Evolutionary conservation across 2,888 invertebrate genomes (phyloP).

Genomic region (Tricholauxania praeusta): DNA sequence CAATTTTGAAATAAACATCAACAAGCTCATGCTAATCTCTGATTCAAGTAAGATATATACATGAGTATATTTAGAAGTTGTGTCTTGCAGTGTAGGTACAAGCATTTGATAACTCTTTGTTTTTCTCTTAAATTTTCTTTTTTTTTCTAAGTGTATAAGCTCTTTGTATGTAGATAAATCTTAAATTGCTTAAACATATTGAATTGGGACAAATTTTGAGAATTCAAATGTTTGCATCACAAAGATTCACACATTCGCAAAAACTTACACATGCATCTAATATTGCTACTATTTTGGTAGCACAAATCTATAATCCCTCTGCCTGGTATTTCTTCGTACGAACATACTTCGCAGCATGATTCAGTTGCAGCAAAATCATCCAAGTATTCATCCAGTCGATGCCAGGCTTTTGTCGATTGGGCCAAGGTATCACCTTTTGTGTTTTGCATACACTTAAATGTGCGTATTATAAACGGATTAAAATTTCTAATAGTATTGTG

Average conservation of each 20-base stretch:
- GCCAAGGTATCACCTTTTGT: conserved; percentile 50
- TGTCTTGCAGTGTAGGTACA: too few relatives aligned
- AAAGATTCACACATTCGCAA: conserved; percentile 22
- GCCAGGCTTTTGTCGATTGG: background rate
- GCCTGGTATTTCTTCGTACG: background rate
- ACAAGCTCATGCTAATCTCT: too few relatives aligned
- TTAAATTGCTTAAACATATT: conserved; percentile 27
- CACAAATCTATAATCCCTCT: conserved; percentile 40
- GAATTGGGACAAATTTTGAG: conserved; percentile 46
- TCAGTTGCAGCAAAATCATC: conserved; percentile 4
- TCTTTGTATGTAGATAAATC: background rate
- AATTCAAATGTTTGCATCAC: conserved; percentile 43
- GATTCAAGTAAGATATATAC: too few relatives aligned
- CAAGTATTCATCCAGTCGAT: background rate
- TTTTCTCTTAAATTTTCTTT: too few relatives aligned
- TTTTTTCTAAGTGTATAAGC: conserved; percentile 4
- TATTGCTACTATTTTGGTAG: background rate
- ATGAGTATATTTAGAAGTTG: too few relatives aligned
- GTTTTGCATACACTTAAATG: conserved; percentile 61
- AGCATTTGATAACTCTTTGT: too few relatives aligned
- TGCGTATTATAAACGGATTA: conserved; percentile 67
- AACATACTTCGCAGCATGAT: background rate
- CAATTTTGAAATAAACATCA: too few relatives aligned
- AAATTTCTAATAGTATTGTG: conserved; percentile 58
- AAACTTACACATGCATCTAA: conserved; percentile 13